Base-by-base conservation (phyloP, 1,140 invertebrate genomes). In the Euborellia annulipes region DNA sequence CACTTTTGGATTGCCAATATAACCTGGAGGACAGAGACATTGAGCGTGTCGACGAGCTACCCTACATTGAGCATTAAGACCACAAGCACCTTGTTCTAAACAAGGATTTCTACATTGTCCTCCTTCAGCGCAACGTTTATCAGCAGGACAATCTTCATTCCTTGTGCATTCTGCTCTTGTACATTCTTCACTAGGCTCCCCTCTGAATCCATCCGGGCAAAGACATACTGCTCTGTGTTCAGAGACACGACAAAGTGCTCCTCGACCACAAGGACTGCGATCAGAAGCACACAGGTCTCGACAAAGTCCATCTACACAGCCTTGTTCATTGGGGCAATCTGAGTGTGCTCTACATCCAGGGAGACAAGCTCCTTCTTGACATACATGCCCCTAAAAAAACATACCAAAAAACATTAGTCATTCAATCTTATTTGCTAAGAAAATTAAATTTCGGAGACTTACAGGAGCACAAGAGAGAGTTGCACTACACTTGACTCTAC, bases 1-100 rank as follows among this genome's bases (percentile, higher is more conserved):
- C 7, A 79, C 63, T 44, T 70, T 66, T 0, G 87, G 80, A 65
- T 90, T 89, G 45, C 87, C 88, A 51, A 79, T 73, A 58, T 83
- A 87, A 46, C 83, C 82, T 9, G 82, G 79, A 13, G 86, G 83
- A 60, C 88, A 93, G 0, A 79, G 76, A 61, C 88, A 92, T 52
- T 84, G 75, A 0, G 85, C 76, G 50, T 70, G 66, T 52, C 82
- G 71, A 45, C 82, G 72, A 2, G 82, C 67, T 2, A 87, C 78
- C n/a, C 78, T 72, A 55, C 89, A 93, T 51, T 88, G 81, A 0
- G 87, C 85, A 62, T 91, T 90, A 11, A 72, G 61, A 8, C 87
- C 88, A 56, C 88, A 93, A 2, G 74, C 73, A 9, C 72, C 74
- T 37, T 73, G 67, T 53, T 82, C 76, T 18, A 81, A 54, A 56